Base-by-base conservation (phyloP, 2,888 invertebrate genomes). In the Drosophila koepferae region DNA sequence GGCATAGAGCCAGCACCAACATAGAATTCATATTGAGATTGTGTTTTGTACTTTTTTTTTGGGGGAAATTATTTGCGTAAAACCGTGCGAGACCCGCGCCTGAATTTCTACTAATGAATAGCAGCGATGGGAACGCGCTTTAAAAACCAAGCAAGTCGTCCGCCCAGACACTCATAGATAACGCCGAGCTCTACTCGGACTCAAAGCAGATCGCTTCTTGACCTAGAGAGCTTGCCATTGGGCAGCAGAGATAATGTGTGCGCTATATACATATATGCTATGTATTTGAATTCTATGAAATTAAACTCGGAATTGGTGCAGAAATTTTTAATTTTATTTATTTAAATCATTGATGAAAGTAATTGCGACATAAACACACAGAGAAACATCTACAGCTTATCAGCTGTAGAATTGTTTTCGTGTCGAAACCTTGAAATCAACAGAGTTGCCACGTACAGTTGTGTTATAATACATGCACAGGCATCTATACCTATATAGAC, bases 1-100 rank as follows among this genome's bases (percentile, higher is more conserved):
- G 86, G 80, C 92, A 93, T 62, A 92, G 63, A 59, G 91, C 91
- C 83, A 93, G 74, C 69, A 92, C 63, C 66, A 92, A 67, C 31
- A 92, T 84, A 72, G 74, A 88, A 74, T 91, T 92, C 93, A 93
- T 93, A 55, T 76, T 86, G 58, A 64, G 28, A 60, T 67, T 36
- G 75, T 62, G n/a, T 65, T 41, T 20, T 48, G 53, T 63, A 64
- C 75, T 20, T 78, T 8, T 9, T 34, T 34, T 34, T 34, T 60
- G 34, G 34, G 20, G 20, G 20, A 6, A 44, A 20, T 36, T n/a
- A 4, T 68, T 49, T 34, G 46, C 58, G 56, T 55, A 56, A 76
- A 74, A 74, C 68, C 85, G 88, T 90, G 82, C 80, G 82, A 63
- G 77, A 74, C 55, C 75, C 74, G 79, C 81, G 84, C 69, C 83